Base-by-base conservation (phyloP, 30 jellyfish, hydroid and myxozoan species). In the Aurelia aurita complex sp. Pacific region DNA sequence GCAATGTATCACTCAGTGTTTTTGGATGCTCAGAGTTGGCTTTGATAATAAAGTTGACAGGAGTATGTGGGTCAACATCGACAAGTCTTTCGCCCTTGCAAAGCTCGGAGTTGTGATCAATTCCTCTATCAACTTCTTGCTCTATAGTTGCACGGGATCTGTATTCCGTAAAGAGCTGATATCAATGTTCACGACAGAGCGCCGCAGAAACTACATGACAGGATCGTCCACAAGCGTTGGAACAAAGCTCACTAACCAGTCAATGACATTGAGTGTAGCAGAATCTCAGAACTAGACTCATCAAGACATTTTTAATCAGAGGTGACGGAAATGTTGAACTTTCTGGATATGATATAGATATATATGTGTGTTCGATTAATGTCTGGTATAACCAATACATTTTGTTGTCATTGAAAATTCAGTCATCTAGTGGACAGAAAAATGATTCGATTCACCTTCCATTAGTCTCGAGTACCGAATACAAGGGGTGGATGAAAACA, bases 1-100 rank as follows among this genome's bases (percentile, higher is more conserved):
- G 98, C 98, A 92, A 72, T 92, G 98, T 73, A 64, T 92, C 69
- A 87, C 97, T 10, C 98, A 92, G 60, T 92, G 98, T 67, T 87
- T 92, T 73, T 92, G 36, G 69, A 92, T 92, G 98, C 89, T 82
- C 9, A 18, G 8, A 4, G 18, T 60, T 4, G 73, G 85, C 9
- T 75, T 17, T 33, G 85, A 62, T 12, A 76, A 74, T 13, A 43
- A 3, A 60, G 51, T 14, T 0, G 57, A 71, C n/a, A 43, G n/a
- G 35, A 40, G 52, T 9, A 72, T 33, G 40, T 85, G 95, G 97
- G 54, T 52, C 15, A 62, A 13, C 8, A 90, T 91, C n/a, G 94
- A 85, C 83, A 61, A 81, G 82, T 72, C 96, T 15, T 91, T 85
- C 73, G 98, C 96, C 51, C 32, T 75, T 35, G 98, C 98, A 17